phyloP scores from a whole-genome alignment of 2,113 vertebrate genomes.

The Calyptommatus sinebrachiatus region DNA sequence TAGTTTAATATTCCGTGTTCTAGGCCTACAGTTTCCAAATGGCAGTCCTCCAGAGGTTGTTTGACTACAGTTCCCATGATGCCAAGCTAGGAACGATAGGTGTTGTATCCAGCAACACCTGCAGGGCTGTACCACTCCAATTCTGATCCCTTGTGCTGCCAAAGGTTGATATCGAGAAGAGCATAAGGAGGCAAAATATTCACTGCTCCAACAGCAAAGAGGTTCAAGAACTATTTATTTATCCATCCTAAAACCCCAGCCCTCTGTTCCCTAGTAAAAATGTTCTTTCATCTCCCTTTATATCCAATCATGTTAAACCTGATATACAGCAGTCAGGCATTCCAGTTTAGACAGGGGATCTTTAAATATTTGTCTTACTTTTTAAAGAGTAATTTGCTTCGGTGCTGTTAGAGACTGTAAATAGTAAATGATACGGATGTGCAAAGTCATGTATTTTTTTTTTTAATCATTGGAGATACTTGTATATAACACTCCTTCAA shows the following conservation, averaged over 20 bases:
- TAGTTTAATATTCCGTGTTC: background rate
- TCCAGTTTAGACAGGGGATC: slow-evolving; percentile 52
- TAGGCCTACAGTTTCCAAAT: background rate
- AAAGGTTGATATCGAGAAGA: slow-evolving; percentile 1
- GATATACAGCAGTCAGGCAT: slow-evolving; percentile 37
- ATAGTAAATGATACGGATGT: slow-evolving; percentile 37
- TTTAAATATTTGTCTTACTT: slow-evolving; percentile 56
- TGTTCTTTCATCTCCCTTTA: slow-evolving; percentile 46
- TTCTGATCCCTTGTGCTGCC: background rate
- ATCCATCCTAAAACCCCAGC: slow-evolving; percentile 15
- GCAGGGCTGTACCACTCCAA: background rate
- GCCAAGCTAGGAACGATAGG: background rate
- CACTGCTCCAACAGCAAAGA: slow-evolving; percentile 20
- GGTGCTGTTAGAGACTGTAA: slow-evolving; percentile 47
- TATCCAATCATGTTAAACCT: slow-evolving; percentile 48
- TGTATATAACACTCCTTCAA: slow-evolving; percentile 41
- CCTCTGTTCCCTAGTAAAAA: slow-evolving; percentile 38
- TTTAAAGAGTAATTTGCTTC: slow-evolving; percentile 60
- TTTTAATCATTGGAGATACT: slow-evolving; percentile 16
- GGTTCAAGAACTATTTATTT: slow-evolving; percentile 26
- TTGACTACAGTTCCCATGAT: background rate
- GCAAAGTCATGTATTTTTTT: slow-evolving; percentile 45
- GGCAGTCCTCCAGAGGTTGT: background rate
- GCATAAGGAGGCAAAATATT: slow-evolving; percentile 30
- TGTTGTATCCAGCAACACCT: background rate